phyloP scores from a whole-genome alignment of 2,797 vertebrate genomes.

The Toxotes lorentzi region DNA sequence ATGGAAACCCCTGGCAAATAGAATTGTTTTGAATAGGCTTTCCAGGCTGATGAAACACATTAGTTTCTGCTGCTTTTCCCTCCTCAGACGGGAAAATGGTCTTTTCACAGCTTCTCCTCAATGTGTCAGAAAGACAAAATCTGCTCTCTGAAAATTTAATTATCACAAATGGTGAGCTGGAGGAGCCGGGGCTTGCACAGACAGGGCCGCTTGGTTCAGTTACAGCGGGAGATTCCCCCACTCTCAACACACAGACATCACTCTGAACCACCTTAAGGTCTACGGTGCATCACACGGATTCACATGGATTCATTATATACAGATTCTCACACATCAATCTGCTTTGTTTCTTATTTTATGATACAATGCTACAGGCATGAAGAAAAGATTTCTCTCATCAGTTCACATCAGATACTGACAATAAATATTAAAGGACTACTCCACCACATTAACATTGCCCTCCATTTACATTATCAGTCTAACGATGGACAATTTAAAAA shows the following conservation, averaged over 20 bases:
- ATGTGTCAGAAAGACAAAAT: constrained; percentile 56
- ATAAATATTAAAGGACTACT: too few species aligned
- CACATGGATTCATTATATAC: too few species aligned
- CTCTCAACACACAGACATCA: not conserved
- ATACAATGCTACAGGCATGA: too few species aligned
- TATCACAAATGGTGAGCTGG: constrained; percentile 64
- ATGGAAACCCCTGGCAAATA: constrained; percentile 61
- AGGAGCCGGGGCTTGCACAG: constrained; percentile 41
- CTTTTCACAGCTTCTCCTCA: constrained; percentile 61
- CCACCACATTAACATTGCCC: too few species aligned
- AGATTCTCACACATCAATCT: too few species aligned
- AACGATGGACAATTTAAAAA: too few species aligned
- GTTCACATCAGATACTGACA: too few species aligned
- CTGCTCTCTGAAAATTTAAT: constrained; percentile 73
- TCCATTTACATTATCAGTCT: too few species aligned
- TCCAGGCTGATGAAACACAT: constrained; percentile 69
- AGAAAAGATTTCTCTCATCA: too few species aligned
- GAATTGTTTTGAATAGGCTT: constrained; percentile 60
- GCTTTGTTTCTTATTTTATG: too few species aligned
- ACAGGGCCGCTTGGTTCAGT: constrained; percentile 34
- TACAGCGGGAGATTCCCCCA: constrained; percentile 30
- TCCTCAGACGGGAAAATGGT: constrained; percentile 52
- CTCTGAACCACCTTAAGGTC: not conserved
- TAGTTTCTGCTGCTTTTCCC: constrained; percentile 52
- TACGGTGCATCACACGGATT: too few species aligned